phyloP scores from a whole-genome alignment of 2,797 vertebrate species.

The Karalla daura region DNA sequence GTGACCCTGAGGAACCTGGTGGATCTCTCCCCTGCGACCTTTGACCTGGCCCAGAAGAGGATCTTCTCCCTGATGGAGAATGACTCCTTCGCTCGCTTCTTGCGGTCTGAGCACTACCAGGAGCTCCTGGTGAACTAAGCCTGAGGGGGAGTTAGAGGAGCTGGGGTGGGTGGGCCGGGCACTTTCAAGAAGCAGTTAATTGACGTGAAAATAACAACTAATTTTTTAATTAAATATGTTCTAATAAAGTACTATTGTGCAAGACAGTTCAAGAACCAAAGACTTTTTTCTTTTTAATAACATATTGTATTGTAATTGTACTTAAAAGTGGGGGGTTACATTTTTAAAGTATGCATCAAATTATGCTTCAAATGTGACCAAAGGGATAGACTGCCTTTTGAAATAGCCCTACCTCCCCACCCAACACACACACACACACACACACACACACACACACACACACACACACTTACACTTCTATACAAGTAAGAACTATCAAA shows the following conservation, averaged over 20 bases:
- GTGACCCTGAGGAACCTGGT: slow-evolving; percentile 94
- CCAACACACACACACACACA: slow-evolving; percentile 19
- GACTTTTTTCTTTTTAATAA: too few relatives aligned
- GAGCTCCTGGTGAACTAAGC: slow-evolving; percentile 88
- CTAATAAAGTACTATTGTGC: slow-evolving; percentile 38
- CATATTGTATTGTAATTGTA: too few relatives aligned
- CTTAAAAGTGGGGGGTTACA: too few relatives aligned
- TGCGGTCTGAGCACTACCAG: slow-evolving; percentile 91
- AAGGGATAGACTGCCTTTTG: slow-evolving; percentile 47
- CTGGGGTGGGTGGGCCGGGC: not conserved
- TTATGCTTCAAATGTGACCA: not conserved
- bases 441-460: slow-evolving; percentile 4
- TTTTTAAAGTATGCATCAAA: too few relatives aligned
- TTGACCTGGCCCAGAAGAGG: slow-evolving; percentile 94
- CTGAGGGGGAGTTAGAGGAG: slow-evolving; percentile 3
- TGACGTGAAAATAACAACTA: not conserved
- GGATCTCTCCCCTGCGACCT: slow-evolving; percentile 87
- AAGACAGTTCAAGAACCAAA: not conserved
- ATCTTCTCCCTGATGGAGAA: slow-evolving; percentile 97
- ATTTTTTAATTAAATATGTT: slow-evolving; percentile 14
- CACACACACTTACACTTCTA: not conserved
- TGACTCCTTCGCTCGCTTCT: slow-evolving; percentile 94
- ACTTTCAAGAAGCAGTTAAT: slow-evolving; percentile 55
- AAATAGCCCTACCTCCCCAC: slow-evolving; percentile 29
- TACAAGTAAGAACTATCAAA: not conserved